phyloP scores from a whole-genome alignment of 1,140 invertebrate genomes.

The Calosoma granatense region DNA sequence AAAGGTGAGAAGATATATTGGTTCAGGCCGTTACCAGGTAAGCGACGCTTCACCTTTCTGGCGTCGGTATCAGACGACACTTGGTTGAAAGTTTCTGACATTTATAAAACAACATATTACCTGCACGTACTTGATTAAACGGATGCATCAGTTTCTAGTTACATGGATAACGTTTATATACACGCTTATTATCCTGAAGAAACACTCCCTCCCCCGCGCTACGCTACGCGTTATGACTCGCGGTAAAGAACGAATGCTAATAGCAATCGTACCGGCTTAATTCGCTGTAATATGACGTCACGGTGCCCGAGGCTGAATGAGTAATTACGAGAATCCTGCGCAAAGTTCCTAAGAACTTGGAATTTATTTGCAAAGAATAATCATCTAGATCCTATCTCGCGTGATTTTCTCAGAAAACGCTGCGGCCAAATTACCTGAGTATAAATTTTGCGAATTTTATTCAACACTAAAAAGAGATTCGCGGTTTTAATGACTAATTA shows the following conservation, averaged over 20 bases:
- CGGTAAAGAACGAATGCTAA: too few species aligned
- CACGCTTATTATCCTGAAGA: neutral
- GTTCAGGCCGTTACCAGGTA: too few species aligned
- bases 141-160: neutral
- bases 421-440: neutral
- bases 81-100: neutral
- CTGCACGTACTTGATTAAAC: neutral
- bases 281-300: neutral
- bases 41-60: neutral
- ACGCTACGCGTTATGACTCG: too few species aligned
- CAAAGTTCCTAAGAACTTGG: neutral
- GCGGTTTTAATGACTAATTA: neutral
- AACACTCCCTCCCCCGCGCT: neutral
- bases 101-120: constrained; percentile 3
- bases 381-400: neutral
- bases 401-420: neutral
- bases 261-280: neutral
- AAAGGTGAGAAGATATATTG: too few species aligned
- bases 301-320: neutral
- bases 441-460: neutral
- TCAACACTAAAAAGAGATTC: neutral
- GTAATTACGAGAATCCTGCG: neutral
- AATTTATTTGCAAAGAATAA: constrained; percentile 9
- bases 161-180: neutral
- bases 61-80: neutral